Evolutionary conservation across 2,888 invertebrate genomes (phyloP), one percentile per base, ranked within the genome.

Genomic region (Dynastes grantii): DNA sequence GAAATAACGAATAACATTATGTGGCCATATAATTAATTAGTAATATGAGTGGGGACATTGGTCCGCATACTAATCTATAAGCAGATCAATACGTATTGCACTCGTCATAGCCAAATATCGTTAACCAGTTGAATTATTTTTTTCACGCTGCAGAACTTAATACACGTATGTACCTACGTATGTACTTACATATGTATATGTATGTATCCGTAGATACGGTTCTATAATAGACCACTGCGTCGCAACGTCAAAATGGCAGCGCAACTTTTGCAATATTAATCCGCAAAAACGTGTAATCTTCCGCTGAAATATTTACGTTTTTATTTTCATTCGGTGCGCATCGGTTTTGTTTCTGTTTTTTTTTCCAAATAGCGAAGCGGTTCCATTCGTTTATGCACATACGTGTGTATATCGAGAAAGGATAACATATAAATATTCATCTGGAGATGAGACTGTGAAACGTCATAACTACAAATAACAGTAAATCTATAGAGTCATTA

Each of bases 381-480:
- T 58, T 22, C 5, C 16, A 9, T 16, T 22, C 16, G 4, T 58
- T 58, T 58, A 16, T 58, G 55, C 22, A 58, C 22, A 22, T 55
- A 55, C 55, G 13, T n/a, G 13, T 55, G n/a, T 55, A 55, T 58
- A 77, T 77, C 68, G 68, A 32, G 55, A 68, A 55, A 13, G 68
- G 58, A 58, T 58, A 58, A 22, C 16, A 22, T 77, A 77, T 77
- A 77, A 77, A 77, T 77, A 71, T 77, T 77, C 71, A 77, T 77
- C 77, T 77, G 22, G 77, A 71, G 63, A 71, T 71, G 77, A 77
- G 71, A 77, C 68, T 63, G 77, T 63, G 49, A 37, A 75, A 11
- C 49, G 11, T 49, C 67, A 67, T 78, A 78, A 75, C 75, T 78
- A 78, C 75, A 75, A 78, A 78, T 78, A 78, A 78, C 78, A 76